These are phyloP conservation scores for Siniperca chuatsi DNA, from an alignment of 2,113 vertebrate genomes.

Conservation along the genomic window DNA sequence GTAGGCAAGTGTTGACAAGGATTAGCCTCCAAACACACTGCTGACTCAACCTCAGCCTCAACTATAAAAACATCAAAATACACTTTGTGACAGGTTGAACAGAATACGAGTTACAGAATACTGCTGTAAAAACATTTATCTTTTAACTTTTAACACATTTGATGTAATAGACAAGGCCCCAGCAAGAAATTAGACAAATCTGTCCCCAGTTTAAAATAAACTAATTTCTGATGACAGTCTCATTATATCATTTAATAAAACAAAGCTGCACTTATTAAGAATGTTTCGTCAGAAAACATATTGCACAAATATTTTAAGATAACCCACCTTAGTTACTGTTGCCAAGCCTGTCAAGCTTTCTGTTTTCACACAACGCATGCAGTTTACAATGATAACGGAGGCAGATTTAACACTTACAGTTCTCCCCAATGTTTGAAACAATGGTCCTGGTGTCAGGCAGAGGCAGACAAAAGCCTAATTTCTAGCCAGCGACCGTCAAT, in stretches of 20 bases:
- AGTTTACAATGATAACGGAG: no score
- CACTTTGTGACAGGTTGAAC: constrained; percentile 2
- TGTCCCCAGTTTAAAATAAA: not conserved
- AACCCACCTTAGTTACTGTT: not conserved
- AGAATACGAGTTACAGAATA: not conserved
- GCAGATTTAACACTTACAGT: not conserved
- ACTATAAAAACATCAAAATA: constrained; percentile 22
- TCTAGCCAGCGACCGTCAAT: no score
- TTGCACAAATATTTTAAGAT: not conserved
- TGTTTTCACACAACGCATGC: not conserved
- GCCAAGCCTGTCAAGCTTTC: not conserved
- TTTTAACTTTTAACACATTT: not conserved
- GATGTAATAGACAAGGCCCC: not conserved
- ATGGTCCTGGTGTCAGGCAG: not conserved
- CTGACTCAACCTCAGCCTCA: constrained; percentile 2
- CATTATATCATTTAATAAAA: not conserved
- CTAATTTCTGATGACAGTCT: not conserved
- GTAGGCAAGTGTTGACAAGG: constrained; percentile 26
- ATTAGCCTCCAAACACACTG: constrained; percentile 31
- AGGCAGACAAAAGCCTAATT: not conserved
- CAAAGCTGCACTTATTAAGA: not conserved
- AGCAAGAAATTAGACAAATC: not conserved
- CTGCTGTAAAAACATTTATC: not conserved
- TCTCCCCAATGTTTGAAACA: not conserved
- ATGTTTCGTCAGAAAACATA: not conserved